Evolutionary conservation across 2,113 vertebrate species (phyloP).

Genomic region (Phaetusa simplex): DNA sequence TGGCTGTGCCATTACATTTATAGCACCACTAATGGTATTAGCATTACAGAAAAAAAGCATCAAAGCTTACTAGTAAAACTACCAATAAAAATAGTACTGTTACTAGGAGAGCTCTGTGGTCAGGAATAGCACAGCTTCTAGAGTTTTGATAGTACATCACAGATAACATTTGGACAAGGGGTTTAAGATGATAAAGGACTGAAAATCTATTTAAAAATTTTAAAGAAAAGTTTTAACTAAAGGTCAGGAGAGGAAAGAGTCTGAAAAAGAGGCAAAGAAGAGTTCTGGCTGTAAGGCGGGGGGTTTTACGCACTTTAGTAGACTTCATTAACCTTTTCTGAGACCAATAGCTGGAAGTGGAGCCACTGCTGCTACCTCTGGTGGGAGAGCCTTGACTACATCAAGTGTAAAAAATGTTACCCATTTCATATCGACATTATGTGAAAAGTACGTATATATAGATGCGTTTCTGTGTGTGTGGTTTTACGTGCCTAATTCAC

Average conservation of each 20-base stretch:
- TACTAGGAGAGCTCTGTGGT: not conserved
- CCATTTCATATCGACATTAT: not conserved
- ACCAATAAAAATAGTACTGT: constrained; percentile 13
- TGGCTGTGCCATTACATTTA: not conserved
- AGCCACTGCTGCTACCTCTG: not conserved
- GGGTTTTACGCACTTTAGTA: not conserved
- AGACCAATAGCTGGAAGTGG: not conserved
- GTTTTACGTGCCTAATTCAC: not conserved
- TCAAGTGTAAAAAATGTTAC: not conserved
- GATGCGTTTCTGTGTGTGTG: not conserved
- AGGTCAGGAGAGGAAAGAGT: not conserved
- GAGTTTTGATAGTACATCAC: not conserved
- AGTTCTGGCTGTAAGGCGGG: not conserved
- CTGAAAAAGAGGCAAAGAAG: not conserved
- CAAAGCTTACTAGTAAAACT: not conserved
- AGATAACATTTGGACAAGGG: not conserved
- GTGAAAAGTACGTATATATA: not conserved
- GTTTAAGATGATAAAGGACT: not conserved
- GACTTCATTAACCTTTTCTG: not conserved
- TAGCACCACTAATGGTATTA: not conserved
- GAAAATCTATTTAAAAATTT: not conserved
- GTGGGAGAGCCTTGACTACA: not conserved
- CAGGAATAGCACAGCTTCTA: not conserved
- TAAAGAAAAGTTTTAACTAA: not conserved
- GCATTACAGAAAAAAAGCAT: not conserved